Percentiles rank a stretch among this genome's conserved stretches.
phyloP scores from a whole-genome alignment of 2,888 invertebrate species.

The Achlya flavicornis region DNA sequence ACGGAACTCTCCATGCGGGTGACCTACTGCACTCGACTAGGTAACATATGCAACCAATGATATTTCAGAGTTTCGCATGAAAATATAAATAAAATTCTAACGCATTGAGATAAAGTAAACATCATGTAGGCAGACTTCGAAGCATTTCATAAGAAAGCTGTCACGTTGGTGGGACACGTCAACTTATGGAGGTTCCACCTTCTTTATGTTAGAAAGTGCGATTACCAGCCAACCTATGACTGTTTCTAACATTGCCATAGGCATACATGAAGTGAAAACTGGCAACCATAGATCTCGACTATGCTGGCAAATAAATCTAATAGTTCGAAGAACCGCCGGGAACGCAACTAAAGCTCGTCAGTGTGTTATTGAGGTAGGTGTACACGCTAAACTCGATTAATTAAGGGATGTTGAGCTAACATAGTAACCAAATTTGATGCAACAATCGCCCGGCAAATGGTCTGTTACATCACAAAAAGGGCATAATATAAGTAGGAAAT shows the following conservation, averaged over 20 bases:
- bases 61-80: too few species aligned
- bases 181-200: conserved; percentile 15
- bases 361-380: neutral
- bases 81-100: neutral
- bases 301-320: neutral
- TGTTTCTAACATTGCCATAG: conserved; percentile 11
- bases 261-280: conserved; percentile 8
- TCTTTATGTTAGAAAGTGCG: conserved; percentile 15
- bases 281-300: too few species aligned
- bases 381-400: neutral
- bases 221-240: conserved; percentile 6
- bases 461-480: neutral
- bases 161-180: conserved; percentile 13
- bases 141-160: conserved; percentile 22
- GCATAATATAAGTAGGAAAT: neutral
- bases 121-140: neutral
- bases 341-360: neutral
- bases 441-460: neutral
- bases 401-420: neutral
- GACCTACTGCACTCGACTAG: neutral
- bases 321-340: neutral
- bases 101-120: neutral
- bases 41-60: too few species aligned
- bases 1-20: too few species aligned
- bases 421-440: neutral